phyloP scores from a whole-genome alignment of 2,888 invertebrate species.

The Parapristionchus giblindavisi region DNA sequence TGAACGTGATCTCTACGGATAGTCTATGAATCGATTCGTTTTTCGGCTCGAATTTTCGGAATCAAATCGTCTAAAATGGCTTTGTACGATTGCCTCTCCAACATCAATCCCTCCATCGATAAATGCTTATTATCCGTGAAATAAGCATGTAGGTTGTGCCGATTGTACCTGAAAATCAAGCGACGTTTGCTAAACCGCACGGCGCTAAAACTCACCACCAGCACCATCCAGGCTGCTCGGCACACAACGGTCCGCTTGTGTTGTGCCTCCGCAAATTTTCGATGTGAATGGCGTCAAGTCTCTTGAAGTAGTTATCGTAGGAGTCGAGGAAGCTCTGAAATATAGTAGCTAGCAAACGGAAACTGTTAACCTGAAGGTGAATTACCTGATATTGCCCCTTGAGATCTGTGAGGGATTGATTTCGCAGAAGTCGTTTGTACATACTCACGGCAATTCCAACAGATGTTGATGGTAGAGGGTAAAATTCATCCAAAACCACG shows the following conservation, averaged over 20 bases:
- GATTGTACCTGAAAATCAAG: not conserved
- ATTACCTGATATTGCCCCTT: not conserved
- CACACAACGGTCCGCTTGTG: constrained; percentile 8
- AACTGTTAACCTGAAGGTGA: not conserved
- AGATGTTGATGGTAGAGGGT: not conserved
- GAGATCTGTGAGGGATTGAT: not conserved
- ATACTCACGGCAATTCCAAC: constrained; percentile 7
- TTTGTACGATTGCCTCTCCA: not conserved
- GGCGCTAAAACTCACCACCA: constrained; percentile 23
- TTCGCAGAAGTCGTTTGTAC: constrained; percentile 9
- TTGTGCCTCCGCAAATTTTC: constrained; percentile 11
- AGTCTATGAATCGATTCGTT: no score
- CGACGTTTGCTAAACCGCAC: no score
- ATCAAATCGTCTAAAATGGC: not conserved
- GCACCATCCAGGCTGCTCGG: constrained; percentile 11
- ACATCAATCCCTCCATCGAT: not conserved
- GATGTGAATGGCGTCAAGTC: not conserved
- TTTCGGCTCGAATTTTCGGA: not conserved
- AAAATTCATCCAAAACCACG: constrained; percentile 15
- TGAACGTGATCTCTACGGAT: no score
- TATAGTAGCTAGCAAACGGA: not conserved
- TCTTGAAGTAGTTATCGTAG: not conserved
- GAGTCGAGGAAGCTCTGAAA: not conserved
- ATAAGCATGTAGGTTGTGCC: not conserved
- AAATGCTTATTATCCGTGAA: not conserved